Evolutionary conservation across 2,888 invertebrate species (phyloP), one percentile per base, ranked within the genome.

Genomic region (Pterostichus madidus): DNA sequence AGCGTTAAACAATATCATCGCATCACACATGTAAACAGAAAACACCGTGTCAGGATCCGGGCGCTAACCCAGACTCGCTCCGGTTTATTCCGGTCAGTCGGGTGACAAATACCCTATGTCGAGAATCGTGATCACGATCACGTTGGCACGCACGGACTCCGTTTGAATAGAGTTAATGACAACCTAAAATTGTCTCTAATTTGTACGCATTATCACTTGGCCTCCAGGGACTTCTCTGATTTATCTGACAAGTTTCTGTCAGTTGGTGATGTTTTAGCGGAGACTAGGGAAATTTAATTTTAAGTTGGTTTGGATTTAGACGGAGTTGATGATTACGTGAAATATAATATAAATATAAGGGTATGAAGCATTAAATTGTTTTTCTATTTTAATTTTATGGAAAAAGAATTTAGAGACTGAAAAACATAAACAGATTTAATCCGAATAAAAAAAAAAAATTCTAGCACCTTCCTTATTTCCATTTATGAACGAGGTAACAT

Each of bases 121-220:
- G 8, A 0, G 15, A 35, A 24, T 5, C 61, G 31, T 11, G 61
- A 61, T 61, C 61, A 61, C 61, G 32, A 32, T 31, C 61, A n/a
- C 31, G 56, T 32, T 6, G 39, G 56, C 7, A 56, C 17, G 17
- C 10, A 10, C 1, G 56, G 17, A 17, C 56, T n/a, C 24, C 24
- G 56, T 56, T n/a, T 61, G 32, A 61, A 61, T 61, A 32, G 61
- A 31, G 61, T 31, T 56, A 61, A 61, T 61, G 32, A 61, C 61
- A 61, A 61, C 61, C 35, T 24, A 11, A 35, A 56, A 61, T 61
- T 61, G 61, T 61, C 35, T 11, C 61, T 61, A 61, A 61, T 61
- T 61, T 61, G 61, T 61, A n/a, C n/a, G 31, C 32, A 61, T 32
- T 56, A 56, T 56, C 24, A 56, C 56, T 24, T 17, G 24, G 15